Percentiles rank a stretch among this genome's conserved stretches.
Conservation (phyloP, 2,797 vertebrate genomes). For the Chloroceryle inda region DNA sequence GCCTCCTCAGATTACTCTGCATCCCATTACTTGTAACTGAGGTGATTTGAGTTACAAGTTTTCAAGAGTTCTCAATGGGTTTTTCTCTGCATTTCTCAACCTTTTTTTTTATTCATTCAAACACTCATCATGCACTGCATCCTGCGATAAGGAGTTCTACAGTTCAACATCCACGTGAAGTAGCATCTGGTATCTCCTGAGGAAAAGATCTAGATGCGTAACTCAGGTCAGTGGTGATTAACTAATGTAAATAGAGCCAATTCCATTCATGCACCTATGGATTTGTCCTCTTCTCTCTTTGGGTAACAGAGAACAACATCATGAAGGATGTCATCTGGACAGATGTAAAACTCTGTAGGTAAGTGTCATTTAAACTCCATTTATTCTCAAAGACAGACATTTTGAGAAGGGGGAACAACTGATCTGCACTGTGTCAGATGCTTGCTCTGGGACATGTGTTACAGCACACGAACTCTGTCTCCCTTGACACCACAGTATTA, state of each 20-base stretch:
- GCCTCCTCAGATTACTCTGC: not conserved
- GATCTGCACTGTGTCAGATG: not conserved
- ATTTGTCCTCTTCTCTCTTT: not conserved
- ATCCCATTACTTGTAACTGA: not conserved
- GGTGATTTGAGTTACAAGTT: not conserved
- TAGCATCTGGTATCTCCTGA: not conserved
- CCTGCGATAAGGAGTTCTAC: not conserved
- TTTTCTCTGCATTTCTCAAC: not conserved
- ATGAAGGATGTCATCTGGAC: not conserved
- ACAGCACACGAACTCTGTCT: not conserved
- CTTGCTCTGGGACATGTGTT: not conserved
- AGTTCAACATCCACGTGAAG: not conserved
- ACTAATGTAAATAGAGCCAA: not conserved
- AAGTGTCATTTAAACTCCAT: not conserved
- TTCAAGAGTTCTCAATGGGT: not conserved
- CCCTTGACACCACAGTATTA: not conserved
- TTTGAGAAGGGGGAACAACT: not conserved
- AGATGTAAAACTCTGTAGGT: not conserved
- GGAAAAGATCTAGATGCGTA: not conserved
- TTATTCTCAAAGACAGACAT: not conserved
- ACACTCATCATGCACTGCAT: not conserved
- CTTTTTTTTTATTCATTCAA: not conserved
- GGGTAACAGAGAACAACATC: not conserved
- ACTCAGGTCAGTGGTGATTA: not conserved
- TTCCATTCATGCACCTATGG: not conserved